These are phyloP conservation scores for Neodontobutis hainanensis DNA, from an alignment of 2,113 vertebrate species.

Conservation along the genomic window DNA sequence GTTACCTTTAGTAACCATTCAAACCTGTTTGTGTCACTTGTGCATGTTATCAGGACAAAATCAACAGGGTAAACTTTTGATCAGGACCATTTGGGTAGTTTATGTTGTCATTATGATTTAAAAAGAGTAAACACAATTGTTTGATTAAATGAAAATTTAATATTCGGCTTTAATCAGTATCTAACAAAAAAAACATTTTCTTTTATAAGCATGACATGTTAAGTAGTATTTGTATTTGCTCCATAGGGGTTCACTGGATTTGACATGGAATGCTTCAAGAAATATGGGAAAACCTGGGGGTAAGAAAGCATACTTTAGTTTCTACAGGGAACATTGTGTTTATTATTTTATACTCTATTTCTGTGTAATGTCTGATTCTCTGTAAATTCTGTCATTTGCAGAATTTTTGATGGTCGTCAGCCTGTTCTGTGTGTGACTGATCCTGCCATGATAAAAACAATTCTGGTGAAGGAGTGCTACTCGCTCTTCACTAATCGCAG, in stretches of 20 bases:
- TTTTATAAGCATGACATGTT: too few species aligned
- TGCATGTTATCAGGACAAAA: too few species aligned
- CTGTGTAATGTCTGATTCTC: neutral
- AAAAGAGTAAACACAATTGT: too few species aligned
- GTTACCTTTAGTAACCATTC: too few species aligned
- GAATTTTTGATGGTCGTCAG: conserved; percentile 75
- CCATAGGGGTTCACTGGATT: conserved; percentile 70
- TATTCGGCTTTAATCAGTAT: too few species aligned
- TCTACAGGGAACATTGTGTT: neutral
- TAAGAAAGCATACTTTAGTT: conserved; percentile 57
- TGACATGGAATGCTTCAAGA: conserved; percentile 74
- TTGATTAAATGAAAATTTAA: too few species aligned
- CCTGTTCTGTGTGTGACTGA: conserved; percentile 72
- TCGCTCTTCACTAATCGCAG: conserved; percentile 70
- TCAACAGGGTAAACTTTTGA: too few species aligned
- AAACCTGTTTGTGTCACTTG: too few species aligned
- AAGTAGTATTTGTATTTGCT: conserved; percentile 6
- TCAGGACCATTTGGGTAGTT: too few species aligned
- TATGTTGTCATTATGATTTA: too few species aligned
- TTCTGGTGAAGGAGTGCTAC: conserved; percentile 80
- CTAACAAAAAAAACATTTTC: too few species aligned
- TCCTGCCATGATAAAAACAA: conserved; percentile 64
- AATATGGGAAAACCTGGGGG: conserved; percentile 81
- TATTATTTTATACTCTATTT: neutral
- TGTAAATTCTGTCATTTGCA: conserved; percentile 26